phyloP scores from a whole-genome alignment of 1,140 invertebrate genomes.

The Gonioctena quinquepunctata region DNA sequence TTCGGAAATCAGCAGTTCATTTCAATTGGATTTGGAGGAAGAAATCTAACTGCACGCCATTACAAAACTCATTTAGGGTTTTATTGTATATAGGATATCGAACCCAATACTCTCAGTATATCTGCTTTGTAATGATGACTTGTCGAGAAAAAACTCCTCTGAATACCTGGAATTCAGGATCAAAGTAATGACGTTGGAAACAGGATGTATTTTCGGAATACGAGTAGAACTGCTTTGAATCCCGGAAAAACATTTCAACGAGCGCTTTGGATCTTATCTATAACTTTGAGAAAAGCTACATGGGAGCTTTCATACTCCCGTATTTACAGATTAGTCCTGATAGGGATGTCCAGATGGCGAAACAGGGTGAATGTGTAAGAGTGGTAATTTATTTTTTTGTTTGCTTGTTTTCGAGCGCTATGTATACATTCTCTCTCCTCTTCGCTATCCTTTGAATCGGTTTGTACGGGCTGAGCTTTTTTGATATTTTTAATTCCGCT shows the following conservation, averaged over 20 bases:
- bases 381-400: slow-evolving; percentile 46
- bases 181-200: not conserved
- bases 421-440: slow-evolving; percentile 46
- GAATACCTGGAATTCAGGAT: not conserved
- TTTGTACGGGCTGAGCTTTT: too few relatives aligned
- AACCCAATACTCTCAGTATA: too few relatives aligned
- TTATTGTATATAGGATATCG: too few relatives aligned
- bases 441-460: too few relatives aligned
- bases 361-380: slow-evolving; percentile 34
- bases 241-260: not conserved
- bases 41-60: too few relatives aligned
- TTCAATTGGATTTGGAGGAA: too few relatives aligned
- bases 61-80: too few relatives aligned
- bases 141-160: too few relatives aligned
- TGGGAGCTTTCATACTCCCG: slow-evolving; percentile 37
- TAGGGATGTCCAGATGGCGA: slow-evolving; percentile 32
- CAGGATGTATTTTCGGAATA: not conserved
- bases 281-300: slow-evolving; percentile 11
- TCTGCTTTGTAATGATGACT: too few relatives aligned
- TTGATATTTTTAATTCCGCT: too few relatives aligned
- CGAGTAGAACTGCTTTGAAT: not conserved
- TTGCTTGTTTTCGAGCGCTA: slow-evolving; percentile 41
- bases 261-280: slow-evolving; percentile 20
- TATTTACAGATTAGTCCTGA: slow-evolving; percentile 33
- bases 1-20: too few relatives aligned